Base-by-base conservation (phyloP, 2,888 invertebrate genomes). In the Salpingus planirostris region DNA sequence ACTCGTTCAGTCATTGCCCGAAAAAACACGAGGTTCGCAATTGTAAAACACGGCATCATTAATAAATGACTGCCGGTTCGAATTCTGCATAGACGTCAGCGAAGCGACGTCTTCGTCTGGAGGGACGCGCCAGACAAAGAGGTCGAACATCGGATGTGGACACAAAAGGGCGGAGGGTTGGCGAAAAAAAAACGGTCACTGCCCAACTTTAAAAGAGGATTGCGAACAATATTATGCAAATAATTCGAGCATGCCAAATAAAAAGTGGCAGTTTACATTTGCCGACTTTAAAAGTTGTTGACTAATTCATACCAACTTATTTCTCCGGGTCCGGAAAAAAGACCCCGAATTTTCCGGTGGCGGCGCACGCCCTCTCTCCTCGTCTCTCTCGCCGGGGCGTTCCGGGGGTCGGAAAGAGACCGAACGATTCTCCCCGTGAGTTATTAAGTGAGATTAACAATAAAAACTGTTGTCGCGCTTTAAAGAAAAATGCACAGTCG, bases 401-500 rank as follows among this genome's bases (percentile, higher is more conserved):
- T 32, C 40, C 38, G 36, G 35, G 40, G 42, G 30, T 29, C 23
- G 30, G 43, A 43, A 43, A 34, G 28, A 33, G 43, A 45, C 31
- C 18, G 15, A 12, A 11, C 24, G 35, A 27, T 38, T 31, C 42
- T 40, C 43, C 41, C 45, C 31, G 45, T 44, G 46, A 50, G 50
- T 55, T 55, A 53, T 53, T 53, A 53, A 52, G 49, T 49, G 50
- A 56, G 59, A 59, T 59, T 58, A 59, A 58, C 57, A 56, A 59
- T 58, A 58, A 59, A 59, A 59, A 59, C 57, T 54, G 53, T 55
- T 58, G 59, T 60, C 59, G 57, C 59, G 57, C 56, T 55, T 49
- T 47, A 53, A 51, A 59, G 60, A 62, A 60, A 60, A 61, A 63
- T 59, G 59, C 57, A 59, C 59, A 59, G 59, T 59, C 56, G 61